Evolutionary conservation across 2,797 vertebrate species (phyloP).

Genomic region (Aphelocoma californica): DNA sequence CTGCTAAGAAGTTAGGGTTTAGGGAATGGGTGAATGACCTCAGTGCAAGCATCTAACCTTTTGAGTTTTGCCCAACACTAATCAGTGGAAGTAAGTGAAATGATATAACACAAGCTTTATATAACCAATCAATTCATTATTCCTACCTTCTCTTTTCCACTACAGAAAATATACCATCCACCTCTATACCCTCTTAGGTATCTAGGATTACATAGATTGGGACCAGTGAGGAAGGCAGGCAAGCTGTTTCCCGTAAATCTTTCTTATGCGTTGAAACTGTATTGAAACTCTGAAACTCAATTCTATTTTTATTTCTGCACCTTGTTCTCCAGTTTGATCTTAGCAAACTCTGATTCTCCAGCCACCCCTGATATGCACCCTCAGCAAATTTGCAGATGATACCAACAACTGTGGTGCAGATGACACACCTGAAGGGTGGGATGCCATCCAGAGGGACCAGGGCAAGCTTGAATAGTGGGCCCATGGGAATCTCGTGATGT

Average conservation of each 20-base stretch:
- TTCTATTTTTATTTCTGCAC: neutral
- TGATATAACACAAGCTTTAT: neutral
- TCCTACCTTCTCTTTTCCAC: neutral
- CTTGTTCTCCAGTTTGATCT: neutral
- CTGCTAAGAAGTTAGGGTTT: neutral
- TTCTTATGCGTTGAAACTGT: neutral
- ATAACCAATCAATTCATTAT: neutral
- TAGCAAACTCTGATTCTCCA: neutral
- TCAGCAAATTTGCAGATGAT: neutral
- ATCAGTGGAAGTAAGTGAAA: neutral
- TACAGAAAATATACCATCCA: neutral
- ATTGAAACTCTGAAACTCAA: neutral
- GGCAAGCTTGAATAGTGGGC: fast-evolving
- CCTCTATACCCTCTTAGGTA: neutral
- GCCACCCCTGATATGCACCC: neutral
- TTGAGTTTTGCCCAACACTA: neutral
- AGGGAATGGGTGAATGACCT: neutral
- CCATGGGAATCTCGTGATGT: neutral
- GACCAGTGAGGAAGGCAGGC: neutral
- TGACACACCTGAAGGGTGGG: fast-evolving
- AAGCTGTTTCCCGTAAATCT: neutral
- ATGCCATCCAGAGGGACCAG: neutral
- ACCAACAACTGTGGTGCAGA: neutral
- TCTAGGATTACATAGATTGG: neutral
- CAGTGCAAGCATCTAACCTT: neutral